phyloP scores from a whole-genome alignment of 2,888 invertebrate genomes.

The Habrosyne pyritoides region DNA sequence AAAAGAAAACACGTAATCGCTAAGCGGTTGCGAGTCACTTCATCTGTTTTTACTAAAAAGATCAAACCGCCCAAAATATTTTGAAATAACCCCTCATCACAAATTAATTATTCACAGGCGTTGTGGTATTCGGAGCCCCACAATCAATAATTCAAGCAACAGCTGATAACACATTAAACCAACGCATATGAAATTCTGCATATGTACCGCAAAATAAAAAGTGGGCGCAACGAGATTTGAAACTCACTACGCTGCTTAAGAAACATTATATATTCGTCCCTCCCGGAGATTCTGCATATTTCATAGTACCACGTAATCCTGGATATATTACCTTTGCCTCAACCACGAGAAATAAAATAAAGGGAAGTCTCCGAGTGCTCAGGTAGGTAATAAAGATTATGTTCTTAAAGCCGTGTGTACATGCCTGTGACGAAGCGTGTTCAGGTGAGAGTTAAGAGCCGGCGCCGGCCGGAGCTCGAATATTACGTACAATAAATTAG shows the following conservation, averaged over 20 bases:
- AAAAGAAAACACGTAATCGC: slow-evolving; percentile 21
- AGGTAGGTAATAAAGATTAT: slow-evolving; percentile 67
- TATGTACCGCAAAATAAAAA: slow-evolving; percentile 31
- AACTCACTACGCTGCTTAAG: slow-evolving; percentile 32
- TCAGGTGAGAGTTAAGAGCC: slow-evolving; percentile 44
- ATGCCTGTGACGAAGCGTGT: slow-evolving; percentile 24
- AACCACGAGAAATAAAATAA: slow-evolving; percentile 54
- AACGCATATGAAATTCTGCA: slow-evolving; percentile 28
- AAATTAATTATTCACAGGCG: slow-evolving; percentile 45
- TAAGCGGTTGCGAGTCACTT: slow-evolving; percentile 8
- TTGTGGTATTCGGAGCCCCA: slow-evolving; percentile 33
- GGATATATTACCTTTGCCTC: slow-evolving; percentile 51
- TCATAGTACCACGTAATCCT: slow-evolving; percentile 48
- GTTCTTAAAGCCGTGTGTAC: slow-evolving; percentile 59
- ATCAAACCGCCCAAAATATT: slow-evolving; percentile 30
- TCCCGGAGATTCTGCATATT: slow-evolving; percentile 53
- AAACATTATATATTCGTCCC: slow-evolving; percentile 45
- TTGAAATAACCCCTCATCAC: slow-evolving; percentile 34
- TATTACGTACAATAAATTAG: slow-evolving; percentile 76
- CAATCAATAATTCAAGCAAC: slow-evolving; percentile 46
- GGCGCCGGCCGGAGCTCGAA: slow-evolving; percentile 50
- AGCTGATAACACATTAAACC: slow-evolving; percentile 30
- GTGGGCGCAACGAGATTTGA: slow-evolving; percentile 35
- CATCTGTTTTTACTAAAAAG: slow-evolving; percentile 25
- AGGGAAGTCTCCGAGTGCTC: slow-evolving; percentile 55